Percentiles rank a stretch among this genome's conserved stretches.
These are phyloP conservation scores for Drosophila merina DNA, from an alignment of 2,888 invertebrate species.

Conservation along the genomic window DNA sequence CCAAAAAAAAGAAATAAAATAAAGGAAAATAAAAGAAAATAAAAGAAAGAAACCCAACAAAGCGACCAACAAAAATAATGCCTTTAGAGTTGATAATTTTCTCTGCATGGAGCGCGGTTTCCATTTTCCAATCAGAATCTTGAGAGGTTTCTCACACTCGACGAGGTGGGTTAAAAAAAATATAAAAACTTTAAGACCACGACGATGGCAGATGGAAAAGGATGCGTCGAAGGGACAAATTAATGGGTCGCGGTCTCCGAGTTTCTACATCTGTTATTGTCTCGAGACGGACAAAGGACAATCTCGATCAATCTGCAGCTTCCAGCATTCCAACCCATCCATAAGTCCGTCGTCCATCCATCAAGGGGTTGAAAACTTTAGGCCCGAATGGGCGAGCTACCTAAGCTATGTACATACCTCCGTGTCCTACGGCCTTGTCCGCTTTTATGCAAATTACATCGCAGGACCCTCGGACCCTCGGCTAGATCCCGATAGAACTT, in stretches of 20 bases:
- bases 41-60: slow-evolving; percentile 20
- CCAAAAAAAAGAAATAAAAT: slow-evolving; percentile 32
- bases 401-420: slow-evolving; percentile 5
- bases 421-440: slow-evolving; percentile 32
- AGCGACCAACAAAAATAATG: slow-evolving; percentile 30
- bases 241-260: slow-evolving; percentile 58
- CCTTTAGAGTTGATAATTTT: slow-evolving; percentile 33
- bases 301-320: slow-evolving; percentile 59
- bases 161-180: neutral
- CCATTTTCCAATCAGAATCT: slow-evolving; percentile 43
- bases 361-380: slow-evolving; percentile 59
- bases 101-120: slow-evolving; percentile 15
- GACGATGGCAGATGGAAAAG: slow-evolving; percentile 40
- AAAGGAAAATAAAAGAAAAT: slow-evolving; percentile 23
- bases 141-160: slow-evolving; percentile 55
- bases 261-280: slow-evolving; percentile 45
- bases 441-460: slow-evolving; percentile 42
- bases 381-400: slow-evolving; percentile 18
- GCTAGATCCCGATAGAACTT: slow-evolving; percentile 4
- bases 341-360: neutral
- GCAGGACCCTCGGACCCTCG: slow-evolving; percentile 37
- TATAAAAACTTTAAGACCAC: neutral
- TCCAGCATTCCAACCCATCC: slow-evolving; percentile 7
- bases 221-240: slow-evolving; percentile 70
- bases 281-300: slow-evolving; percentile 21